Conservation (phyloP, 2,797 vertebrate genomes). For the Chloroceryle inda region DNA sequence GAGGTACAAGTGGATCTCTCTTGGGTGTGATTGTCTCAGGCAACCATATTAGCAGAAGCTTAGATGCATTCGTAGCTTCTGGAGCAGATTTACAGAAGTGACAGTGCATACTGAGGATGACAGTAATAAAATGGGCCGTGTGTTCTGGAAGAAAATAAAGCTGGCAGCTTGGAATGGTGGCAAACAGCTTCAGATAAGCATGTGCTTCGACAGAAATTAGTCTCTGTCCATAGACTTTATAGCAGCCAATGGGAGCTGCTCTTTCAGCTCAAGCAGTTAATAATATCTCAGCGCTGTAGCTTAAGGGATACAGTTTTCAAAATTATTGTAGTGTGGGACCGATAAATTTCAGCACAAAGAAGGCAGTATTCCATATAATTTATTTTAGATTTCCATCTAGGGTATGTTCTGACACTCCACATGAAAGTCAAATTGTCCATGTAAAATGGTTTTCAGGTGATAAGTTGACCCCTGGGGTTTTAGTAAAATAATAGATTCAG, state of each 20-base stretch:
- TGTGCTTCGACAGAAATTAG: conserved; percentile 77
- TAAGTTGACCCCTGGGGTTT: conserved; percentile 85
- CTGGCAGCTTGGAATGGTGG: conserved; percentile 70
- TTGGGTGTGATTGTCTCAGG: conserved; percentile 46
- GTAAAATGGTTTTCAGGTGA: conserved; percentile 84
- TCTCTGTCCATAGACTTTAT: conserved; percentile 70
- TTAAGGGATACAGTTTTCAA: conserved; percentile 83
- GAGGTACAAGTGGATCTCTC: background rate
- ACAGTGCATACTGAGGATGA: background rate
- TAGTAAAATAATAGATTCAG: conserved; percentile 81
- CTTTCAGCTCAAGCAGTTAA: conserved; percentile 80
- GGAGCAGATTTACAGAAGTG: conserved; percentile 62
- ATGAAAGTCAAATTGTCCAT: conserved; percentile 86
- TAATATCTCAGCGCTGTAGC: conserved; percentile 78
- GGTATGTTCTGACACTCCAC: conserved; percentile 80
- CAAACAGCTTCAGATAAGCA: conserved; percentile 74
- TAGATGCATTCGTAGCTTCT: background rate
- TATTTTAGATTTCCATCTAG: conserved; percentile 85
- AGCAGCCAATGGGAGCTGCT: conserved; percentile 70
- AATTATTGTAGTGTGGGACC: conserved; percentile 84
- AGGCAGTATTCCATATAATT: conserved; percentile 82
- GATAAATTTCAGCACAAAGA: conserved; percentile 82
- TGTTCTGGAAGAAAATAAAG: conserved; percentile 69
- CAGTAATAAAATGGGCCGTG: conserved; percentile 41
- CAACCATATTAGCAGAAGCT: conserved; percentile 40